These are phyloP conservation scores for Pelosia muscerda DNA, from an alignment of 2,888 invertebrate genomes.

Conservation along the genomic window DNA sequence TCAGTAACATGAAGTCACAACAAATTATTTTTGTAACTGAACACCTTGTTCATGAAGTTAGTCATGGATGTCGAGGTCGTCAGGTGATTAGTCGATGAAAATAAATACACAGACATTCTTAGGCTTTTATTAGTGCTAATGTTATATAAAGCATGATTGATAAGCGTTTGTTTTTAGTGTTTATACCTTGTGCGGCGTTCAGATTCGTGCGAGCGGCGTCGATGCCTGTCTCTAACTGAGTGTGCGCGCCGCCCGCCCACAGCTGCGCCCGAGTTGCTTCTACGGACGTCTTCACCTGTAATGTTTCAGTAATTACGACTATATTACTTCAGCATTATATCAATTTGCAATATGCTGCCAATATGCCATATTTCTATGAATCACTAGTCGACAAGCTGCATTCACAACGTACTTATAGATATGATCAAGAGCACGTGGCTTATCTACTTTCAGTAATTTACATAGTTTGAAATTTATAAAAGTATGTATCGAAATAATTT, in stretches of 20 bases:
- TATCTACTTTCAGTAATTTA: neutral
- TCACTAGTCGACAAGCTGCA: conserved; percentile 36
- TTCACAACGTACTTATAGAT: conserved; percentile 19
- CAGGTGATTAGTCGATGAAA: conserved; percentile 74
- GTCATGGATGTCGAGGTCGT: conserved; percentile 74
- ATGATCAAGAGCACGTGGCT: conserved; percentile 2
- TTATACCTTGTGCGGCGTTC: conserved; percentile 84
- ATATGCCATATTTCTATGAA: conserved; percentile 43
- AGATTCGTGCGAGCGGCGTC: conserved; percentile 85
- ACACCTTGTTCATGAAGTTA: conserved; percentile 78
- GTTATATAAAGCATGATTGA: conserved; percentile 76
- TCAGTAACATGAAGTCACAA: conserved; percentile 80
- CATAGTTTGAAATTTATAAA: neutral
- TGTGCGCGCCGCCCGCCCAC: conserved; percentile 73
- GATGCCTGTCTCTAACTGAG: conserved; percentile 83
- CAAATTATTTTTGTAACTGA: conserved; percentile 79
- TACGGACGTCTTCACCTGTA: conserved; percentile 75
- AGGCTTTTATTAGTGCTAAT: conserved; percentile 82
- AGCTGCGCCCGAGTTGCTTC: conserved; percentile 56
- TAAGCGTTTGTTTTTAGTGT: conserved; percentile 57
- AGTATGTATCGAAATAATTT: neutral
- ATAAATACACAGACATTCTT: conserved; percentile 61
- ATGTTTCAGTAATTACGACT: conserved; percentile 67
- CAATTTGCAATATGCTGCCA: conserved; percentile 41
- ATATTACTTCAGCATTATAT: conserved; percentile 55